Percentiles rank a stretch among this genome's conserved stretches.
Evolutionary conservation across 2,888 invertebrate genomes (phyloP).

Genomic region (Endotricha flammealis): DNA sequence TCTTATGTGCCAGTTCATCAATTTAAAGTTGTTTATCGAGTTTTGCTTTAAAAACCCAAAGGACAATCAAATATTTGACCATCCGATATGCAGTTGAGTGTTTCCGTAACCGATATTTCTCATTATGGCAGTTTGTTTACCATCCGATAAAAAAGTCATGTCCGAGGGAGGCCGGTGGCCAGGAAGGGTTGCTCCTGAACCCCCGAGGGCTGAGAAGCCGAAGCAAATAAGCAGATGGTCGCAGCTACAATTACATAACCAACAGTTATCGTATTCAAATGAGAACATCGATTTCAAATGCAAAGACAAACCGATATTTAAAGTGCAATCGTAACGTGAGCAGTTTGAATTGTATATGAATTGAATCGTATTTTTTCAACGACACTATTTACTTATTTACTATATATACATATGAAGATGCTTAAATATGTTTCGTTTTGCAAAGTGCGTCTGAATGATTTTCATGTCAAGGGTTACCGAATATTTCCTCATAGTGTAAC

Average conservation of each 20-base stretch:
- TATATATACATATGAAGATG: too few relatives aligned
- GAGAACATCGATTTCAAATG: constrained; percentile 41
- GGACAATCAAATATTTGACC: constrained; percentile 58
- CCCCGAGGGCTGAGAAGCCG: constrained; percentile 34
- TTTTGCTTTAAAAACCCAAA: constrained; percentile 30
- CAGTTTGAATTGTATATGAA: constrained; percentile 9
- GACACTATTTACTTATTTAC: too few relatives aligned
- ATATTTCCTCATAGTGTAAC: too few relatives aligned
- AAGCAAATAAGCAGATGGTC: constrained; percentile 61
- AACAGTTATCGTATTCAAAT: constrained; percentile 71
- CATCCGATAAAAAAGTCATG: constrained; percentile 63
- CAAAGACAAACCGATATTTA: constrained; percentile 21
- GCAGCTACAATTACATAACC: constrained; percentile 67
- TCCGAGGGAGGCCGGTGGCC: constrained; percentile 61
- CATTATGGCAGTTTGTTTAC: constrained; percentile 65
- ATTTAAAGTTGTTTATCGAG: constrained; percentile 3
- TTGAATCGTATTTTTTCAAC: too few relatives aligned
- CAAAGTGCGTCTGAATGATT: too few relatives aligned
- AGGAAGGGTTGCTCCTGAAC: constrained; percentile 51
- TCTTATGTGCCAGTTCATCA: too few relatives aligned
- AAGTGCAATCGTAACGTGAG: constrained; percentile 20
- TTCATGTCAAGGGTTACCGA: too few relatives aligned
- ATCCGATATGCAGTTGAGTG: constrained; percentile 59
- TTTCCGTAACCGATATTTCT: constrained; percentile 76
- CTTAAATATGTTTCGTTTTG: too few relatives aligned